phyloP scores from a whole-genome alignment of 2,888 invertebrate genomes.

The Drosophila longiperda region DNA sequence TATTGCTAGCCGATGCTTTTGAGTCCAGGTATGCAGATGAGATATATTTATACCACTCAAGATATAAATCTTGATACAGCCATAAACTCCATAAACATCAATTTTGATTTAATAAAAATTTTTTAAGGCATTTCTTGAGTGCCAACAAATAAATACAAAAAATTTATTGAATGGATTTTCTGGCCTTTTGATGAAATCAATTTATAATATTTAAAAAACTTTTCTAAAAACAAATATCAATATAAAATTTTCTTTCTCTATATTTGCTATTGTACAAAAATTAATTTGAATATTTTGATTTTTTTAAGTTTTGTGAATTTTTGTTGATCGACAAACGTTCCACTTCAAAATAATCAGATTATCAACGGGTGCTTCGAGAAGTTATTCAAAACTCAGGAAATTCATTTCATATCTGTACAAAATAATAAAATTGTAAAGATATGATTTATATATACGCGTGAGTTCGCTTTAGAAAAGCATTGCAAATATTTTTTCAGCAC shows the following conservation, averaged over 20 bases:
- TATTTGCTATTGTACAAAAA: too few species aligned
- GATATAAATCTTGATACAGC: neutral
- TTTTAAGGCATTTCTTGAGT: neutral
- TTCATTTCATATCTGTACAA: neutral
- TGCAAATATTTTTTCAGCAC: neutral
- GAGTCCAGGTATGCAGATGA: constrained; percentile 75
- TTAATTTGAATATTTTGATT: too few species aligned
- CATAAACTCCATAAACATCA: neutral
- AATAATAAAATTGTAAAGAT: neutral
- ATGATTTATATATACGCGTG: neutral
- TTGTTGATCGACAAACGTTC: too few species aligned
- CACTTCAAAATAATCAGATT: too few species aligned
- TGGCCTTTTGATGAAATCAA: neutral
- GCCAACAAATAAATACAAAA: neutral
- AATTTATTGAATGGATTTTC: neutral
- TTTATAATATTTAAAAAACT: neutral
- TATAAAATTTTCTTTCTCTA: neutral
- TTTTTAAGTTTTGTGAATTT: too few species aligned
- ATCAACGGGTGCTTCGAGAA: too few species aligned
- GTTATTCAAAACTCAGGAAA: neutral
- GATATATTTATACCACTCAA: constrained; percentile 8
- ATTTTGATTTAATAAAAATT: neutral
- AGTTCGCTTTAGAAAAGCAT: neutral
- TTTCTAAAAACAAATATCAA: neutral
- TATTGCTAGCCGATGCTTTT: constrained; percentile 75